These are phyloP conservation scores for Pollicipes pollicipes DNA, from an alignment of 1,140 invertebrate species.

Conservation along the genomic window DNA sequence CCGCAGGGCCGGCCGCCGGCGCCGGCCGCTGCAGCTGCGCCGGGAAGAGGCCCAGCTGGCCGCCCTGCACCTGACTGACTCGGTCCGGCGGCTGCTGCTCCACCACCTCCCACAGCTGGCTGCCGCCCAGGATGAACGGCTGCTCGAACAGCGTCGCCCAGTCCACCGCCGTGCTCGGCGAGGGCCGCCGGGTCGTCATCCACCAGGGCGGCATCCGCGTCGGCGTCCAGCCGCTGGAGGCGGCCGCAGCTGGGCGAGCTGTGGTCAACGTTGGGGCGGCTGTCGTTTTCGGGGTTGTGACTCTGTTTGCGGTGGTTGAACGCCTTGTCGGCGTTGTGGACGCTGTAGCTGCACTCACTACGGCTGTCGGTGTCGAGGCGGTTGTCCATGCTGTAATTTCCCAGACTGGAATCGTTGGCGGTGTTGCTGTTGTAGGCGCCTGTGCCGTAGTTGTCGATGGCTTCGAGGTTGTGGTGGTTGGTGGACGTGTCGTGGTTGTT, in stretches of 20 bases:
- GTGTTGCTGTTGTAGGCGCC: background rate
- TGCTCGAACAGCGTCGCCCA: background rate
- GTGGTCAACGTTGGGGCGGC: background rate
- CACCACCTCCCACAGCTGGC: background rate
- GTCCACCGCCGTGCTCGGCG: too few relatives aligned
- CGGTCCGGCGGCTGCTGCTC: background rate
- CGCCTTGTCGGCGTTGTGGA: too few relatives aligned
- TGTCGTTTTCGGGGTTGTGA: background rate
- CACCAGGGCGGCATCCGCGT: background rate
- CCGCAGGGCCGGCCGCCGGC: too few relatives aligned
- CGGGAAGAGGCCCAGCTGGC: background rate
- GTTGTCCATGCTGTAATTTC: too few relatives aligned
- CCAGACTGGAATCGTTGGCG: background rate
- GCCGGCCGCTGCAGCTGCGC: background rate
- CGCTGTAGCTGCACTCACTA: too few relatives aligned
- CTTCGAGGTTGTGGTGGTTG: background rate
- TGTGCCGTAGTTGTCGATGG: too few relatives aligned
- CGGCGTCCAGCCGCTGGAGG: background rate
- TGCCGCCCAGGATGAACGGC: background rate
- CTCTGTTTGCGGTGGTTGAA: too few relatives aligned
- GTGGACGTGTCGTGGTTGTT: background rate
- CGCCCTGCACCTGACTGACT: background rate
- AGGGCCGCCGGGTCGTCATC: too few relatives aligned
- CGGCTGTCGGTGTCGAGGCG: too few relatives aligned
- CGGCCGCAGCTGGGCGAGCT: too few relatives aligned